These are phyloP conservation scores for Loxodonta africana DNA, from an alignment of 2,113 vertebrate species.

Conservation along the genomic window DNA sequence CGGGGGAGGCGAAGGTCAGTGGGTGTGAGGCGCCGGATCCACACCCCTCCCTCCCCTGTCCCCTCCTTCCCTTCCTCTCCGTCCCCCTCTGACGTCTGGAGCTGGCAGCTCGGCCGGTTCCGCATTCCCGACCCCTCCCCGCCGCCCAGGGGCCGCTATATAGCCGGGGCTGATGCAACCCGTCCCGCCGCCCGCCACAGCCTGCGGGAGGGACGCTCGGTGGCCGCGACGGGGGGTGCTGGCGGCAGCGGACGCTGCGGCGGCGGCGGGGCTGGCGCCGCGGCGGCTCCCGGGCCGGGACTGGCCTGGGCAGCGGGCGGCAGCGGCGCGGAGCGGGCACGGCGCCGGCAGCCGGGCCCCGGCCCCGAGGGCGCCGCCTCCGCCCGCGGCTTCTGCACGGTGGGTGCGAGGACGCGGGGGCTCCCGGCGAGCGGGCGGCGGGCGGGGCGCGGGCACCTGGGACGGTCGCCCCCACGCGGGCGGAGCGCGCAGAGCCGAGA, in stretches of 20 bases:
- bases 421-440: neutral
- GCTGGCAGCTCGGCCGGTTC: constrained; percentile 93
- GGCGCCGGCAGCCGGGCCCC: constrained; percentile 78
- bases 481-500: neutral
- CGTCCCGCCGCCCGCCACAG: constrained; percentile 86
- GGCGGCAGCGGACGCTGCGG: constrained; percentile 76
- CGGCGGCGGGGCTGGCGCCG: constrained; percentile 80
- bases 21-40: constrained; percentile 82
- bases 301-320: constrained; percentile 82
- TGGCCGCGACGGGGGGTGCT: constrained; percentile 81
- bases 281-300: constrained; percentile 81
- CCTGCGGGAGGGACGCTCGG: constrained; percentile 86
- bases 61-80: constrained; percentile 84
- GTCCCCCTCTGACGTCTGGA: constrained; percentile 93
- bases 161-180: constrained; percentile 95
- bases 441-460: constrained; percentile 52
- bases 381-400: constrained; percentile 82
- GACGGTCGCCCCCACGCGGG: neutral
- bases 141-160: constrained; percentile 94
- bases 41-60: constrained; percentile 83
- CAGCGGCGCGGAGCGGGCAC: constrained; percentile 78
- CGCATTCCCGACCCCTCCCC: constrained; percentile 99
- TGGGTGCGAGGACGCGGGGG: constrained; percentile 78
- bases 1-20: constrained; percentile 82
- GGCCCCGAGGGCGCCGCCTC: constrained; percentile 80